Evolutionary conservation across 2,113 vertebrate species (phyloP).

Genomic region (Verasper variegatus): DNA sequence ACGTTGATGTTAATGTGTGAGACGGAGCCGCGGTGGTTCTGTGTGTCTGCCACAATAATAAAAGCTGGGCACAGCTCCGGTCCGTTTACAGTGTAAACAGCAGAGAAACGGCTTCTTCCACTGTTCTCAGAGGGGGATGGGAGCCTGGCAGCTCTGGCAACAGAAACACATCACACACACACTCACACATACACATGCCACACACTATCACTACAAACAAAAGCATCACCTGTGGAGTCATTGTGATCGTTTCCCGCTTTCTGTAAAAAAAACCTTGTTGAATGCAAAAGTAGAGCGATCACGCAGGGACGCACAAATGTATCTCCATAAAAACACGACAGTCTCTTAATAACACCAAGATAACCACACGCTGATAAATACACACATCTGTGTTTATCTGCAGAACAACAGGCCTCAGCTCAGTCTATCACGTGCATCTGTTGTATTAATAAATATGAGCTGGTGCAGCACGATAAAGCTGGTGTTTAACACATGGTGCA

Average conservation of each 20-base stretch:
- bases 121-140: slow-evolving; percentile 46
- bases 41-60: slow-evolving; percentile 15
- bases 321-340: slow-evolving; percentile 3
- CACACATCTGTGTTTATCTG: slow-evolving; percentile 30
- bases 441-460: slow-evolving; percentile 57
- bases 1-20: not conserved
- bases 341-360: slow-evolving; percentile 12
- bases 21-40: not conserved
- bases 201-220: slow-evolving; percentile 23
- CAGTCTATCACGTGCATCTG: slow-evolving; percentile 35
- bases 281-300: slow-evolving; percentile 8
- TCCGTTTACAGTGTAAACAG: slow-evolving; percentile 59
- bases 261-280: not conserved
- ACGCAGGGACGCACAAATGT: not conserved
- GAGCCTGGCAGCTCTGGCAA: slow-evolving; percentile 24
- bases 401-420: slow-evolving; percentile 12
- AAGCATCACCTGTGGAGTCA: slow-evolving; percentile 7
- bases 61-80: slow-evolving; percentile 32
- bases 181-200: slow-evolving; percentile 24
- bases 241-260: slow-evolving; percentile 1
- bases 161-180: slow-evolving; percentile 27
- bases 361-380: slow-evolving; percentile 29
- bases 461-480: slow-evolving; percentile 2
- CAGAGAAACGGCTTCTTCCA: slow-evolving; percentile 32
- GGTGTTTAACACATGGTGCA: slow-evolving; percentile 10